These are phyloP conservation scores for Gallinago media DNA, from an alignment of 2,113 vertebrate genomes.

Conservation along the genomic window DNA sequence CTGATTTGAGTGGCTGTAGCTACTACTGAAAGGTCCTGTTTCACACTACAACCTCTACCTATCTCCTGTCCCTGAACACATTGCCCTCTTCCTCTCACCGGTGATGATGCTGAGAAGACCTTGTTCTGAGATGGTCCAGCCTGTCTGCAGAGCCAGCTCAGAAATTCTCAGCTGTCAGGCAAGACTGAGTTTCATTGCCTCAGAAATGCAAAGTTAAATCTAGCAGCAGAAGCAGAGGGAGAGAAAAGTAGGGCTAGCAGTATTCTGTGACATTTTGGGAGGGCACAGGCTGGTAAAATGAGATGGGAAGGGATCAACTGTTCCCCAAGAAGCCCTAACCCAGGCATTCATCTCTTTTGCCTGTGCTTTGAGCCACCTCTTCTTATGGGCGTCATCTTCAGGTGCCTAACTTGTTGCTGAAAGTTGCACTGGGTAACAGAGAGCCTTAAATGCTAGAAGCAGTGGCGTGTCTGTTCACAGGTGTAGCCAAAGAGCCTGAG, in stretches of 20 bases:
- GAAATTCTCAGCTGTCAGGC: neutral
- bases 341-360: neutral
- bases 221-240: neutral
- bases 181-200: neutral
- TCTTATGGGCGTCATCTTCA: neutral
- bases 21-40: neutral
- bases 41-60: neutral
- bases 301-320: neutral
- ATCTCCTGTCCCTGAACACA: neutral
- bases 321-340: neutral
- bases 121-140: neutral
- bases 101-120: neutral
- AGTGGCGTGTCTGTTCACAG: neutral
- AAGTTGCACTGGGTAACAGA: neutral
- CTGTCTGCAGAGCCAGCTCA: neutral
- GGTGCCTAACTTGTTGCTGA: neutral
- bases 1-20: neutral
- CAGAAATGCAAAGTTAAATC: neutral
- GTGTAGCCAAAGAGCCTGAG: neutral
- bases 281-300: rapidly evolving
- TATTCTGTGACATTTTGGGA: neutral
- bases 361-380: neutral
- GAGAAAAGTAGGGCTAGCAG: neutral
- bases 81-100: neutral
- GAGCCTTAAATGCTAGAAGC: neutral